Evolutionary conservation across 2,888 invertebrate species (phyloP), one percentile per base, ranked within the genome.

Genomic region (Smittia sp.): DNA sequence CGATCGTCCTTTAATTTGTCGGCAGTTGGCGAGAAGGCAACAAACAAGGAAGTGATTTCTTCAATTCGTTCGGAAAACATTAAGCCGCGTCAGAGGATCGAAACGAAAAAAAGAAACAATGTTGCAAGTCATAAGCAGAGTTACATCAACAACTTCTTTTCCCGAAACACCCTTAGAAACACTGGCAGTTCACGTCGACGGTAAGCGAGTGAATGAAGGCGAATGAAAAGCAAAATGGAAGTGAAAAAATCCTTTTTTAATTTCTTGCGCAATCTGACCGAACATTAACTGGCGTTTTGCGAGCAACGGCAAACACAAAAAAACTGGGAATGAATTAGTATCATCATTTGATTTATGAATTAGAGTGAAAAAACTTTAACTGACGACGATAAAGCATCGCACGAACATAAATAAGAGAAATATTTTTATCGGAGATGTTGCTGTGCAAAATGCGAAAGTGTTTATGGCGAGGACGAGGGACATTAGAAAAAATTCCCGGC

Each of bases 121-220:
- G 58, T 72, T 72, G 72, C 72, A 72, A 72, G 72, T 72, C 72
- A 72, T 72, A 72, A 58, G 38, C 72, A 72, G n/a, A n/a, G 72
- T 38, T 62, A 72, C 18, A 27, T 58, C 58, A 69, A 54, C 22
- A 20, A 32, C 38, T 20, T 70, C 52, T n/a, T 39, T 39, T 72
- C 9, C 9, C 25, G 69, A 11, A 9, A 54, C 7, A 46, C 41
- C 18, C 22, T 58, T 58, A 58, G 3, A 46, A 46, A 58, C 58
- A 46, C 11, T 46, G 32, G 4, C 58, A 58, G n/a, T 11, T n/a
- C 52, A 52, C 52, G 7, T 52, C 15, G 52, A 39, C 15, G 46
- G n/a, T 58, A 58, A 46, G 39, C 7, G 15, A 52, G 13, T 52
- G 52, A 52, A 52, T 52, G 22, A 58, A 58, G n/a, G 58, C 22